These are phyloP conservation scores for Hippocampus abdominalis DNA, from an alignment of 2,113 vertebrate species.

Conservation along the genomic window DNA sequence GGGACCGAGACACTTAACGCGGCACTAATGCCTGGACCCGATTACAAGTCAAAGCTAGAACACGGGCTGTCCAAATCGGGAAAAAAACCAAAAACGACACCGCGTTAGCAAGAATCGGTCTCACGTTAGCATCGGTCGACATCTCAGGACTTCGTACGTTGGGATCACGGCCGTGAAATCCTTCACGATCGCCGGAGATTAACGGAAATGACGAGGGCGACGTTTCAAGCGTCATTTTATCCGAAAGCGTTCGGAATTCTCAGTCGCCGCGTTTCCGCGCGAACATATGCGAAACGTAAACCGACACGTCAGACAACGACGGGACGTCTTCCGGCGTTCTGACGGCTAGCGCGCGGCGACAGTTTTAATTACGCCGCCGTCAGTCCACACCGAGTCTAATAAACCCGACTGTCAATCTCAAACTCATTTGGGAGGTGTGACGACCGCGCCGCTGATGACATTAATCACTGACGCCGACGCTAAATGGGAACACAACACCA, in stretches of 20 bases:
- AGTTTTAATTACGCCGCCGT: conserved; percentile 58
- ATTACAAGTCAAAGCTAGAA: conserved; percentile 59
- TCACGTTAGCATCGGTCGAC: conserved; percentile 12
- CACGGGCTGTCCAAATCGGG: conserved; percentile 39
- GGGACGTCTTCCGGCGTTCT: conserved; percentile 18
- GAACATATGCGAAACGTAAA: conserved; percentile 6
- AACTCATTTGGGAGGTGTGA: conserved; percentile 60
- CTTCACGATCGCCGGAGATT: not conserved
- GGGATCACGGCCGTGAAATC: conserved; percentile 12
- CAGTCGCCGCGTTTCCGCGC: not conserved
- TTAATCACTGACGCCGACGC: conserved; percentile 55
- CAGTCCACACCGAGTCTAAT: conserved; percentile 47
- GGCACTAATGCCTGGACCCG: conserved; percentile 61
- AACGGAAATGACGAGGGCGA: not conserved
- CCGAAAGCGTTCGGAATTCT: not conserved
- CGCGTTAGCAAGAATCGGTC: conserved; percentile 29
- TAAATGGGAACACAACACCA: conserved; percentile 40
- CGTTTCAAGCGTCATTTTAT: not conserved
- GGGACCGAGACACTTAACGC: conserved; percentile 57
- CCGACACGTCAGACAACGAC: conserved; percentile 17
- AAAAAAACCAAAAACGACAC: not conserved
- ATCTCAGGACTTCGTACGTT: conserved; percentile 2
- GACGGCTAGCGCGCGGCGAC: conserved; percentile 30
- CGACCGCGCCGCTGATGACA: conserved; percentile 47
- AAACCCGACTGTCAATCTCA: conserved; percentile 62